Base-by-base conservation (phyloP, 1,140 invertebrate genomes). In the Zophobas morio region DNA sequence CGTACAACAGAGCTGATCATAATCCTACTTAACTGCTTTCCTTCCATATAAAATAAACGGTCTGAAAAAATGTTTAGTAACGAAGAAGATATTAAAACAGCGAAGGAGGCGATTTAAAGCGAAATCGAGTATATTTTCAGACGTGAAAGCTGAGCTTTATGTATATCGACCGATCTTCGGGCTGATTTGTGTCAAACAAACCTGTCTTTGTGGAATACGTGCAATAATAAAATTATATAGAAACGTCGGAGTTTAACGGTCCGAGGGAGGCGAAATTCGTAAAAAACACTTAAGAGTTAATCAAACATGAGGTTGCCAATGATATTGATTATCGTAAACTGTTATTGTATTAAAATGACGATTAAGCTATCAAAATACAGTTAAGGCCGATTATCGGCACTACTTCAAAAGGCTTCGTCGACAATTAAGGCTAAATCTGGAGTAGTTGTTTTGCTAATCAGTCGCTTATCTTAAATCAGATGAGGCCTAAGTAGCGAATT, bases 391-490 rank as follows among this genome's bases (percentile, higher is more conserved):
- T 66, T 66, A 73, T 56, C 71, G 35, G 71, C 54, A 49, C 20
- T 57, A 77, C 35, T 47, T 78, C 76, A 66, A 74, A 77, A 39
- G 76, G 49, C 46, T 46, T 77, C n/a, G 73, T 73, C 51, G 51
- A 32, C 66, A 77, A 78, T 78, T 74, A 57, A 63, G 34, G 36
- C 63, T 63, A 49, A 77, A 56, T 74, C 42, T 79, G 54, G 60
- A 79, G 74, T 71, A 75, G 34, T 76, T 73, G 60, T 76, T 76
- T 42, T 51, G 74, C 54, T 79, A 76, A 79, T 79, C 74, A 71
- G 70, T 75, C 72, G 46, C 66, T 79, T 79, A 79, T 79, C 78
- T 49, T 54, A 77, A 77, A 70, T 77, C 42, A 56, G 51, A 60
- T 75, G 37, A 75, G 63, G 33, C 56, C 54, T 75, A 60, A 70